Evolutionary conservation across 2,797 vertebrate genomes (phyloP).

Genomic region (Sebastes itinus): DNA sequence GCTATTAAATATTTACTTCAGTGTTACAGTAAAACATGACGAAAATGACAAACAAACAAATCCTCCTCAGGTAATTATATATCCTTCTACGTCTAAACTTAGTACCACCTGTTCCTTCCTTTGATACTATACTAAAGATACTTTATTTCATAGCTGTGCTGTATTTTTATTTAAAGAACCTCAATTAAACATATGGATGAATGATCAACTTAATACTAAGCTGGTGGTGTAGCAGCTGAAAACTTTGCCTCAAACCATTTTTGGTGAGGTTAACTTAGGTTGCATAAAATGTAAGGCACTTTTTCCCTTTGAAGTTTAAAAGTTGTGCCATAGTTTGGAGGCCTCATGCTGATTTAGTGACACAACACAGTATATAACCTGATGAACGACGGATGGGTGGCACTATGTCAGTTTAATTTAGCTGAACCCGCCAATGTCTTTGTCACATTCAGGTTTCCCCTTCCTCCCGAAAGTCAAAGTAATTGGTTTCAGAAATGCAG

Average conservation of each 20-base stretch:
- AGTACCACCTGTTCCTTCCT: not conserved
- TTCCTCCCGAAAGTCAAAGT: not conserved
- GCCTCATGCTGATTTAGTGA: not conserved
- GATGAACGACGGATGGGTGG: not conserved
- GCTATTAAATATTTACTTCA: not conserved
- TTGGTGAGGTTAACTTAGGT: not conserved
- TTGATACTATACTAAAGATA: not conserved
- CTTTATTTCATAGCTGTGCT: not conserved
- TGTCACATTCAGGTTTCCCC: not conserved
- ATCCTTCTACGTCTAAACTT: not conserved
- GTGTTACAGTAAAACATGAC: not conserved
- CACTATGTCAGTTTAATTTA: not conserved
- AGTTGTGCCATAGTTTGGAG: not conserved
- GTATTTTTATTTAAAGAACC: not conserved
- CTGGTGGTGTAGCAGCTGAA: not conserved
- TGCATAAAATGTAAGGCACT: not conserved
- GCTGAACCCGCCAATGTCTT: not conserved
- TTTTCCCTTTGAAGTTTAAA: not conserved
- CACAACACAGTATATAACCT: not conserved
- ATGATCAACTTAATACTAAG: not conserved
- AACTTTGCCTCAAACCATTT: not conserved
- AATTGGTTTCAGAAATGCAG: not conserved
- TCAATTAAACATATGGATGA: not conserved
- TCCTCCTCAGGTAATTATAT: not conserved
- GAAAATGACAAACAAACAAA: not conserved